Conservation (phyloP, 2,113 vertebrate species). For the Cyprinodon variegatus region DNA sequence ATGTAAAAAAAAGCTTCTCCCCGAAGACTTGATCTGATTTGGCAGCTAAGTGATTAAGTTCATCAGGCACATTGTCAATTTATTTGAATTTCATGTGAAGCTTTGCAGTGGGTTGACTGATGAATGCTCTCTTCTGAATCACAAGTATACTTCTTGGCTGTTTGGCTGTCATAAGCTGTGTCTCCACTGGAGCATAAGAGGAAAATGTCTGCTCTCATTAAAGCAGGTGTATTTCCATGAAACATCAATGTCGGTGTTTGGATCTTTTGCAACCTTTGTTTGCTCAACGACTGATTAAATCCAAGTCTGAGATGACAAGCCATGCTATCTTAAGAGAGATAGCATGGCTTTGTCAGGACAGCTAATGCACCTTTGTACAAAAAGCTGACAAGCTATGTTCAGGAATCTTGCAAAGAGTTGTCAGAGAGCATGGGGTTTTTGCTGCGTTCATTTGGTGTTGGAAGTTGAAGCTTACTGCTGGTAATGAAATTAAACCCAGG, state of each 20-base stretch:
- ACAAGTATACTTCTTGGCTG: slow-evolving; percentile 35
- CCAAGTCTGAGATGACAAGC: background rate
- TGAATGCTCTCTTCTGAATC: slow-evolving; percentile 42
- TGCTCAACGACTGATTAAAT: slow-evolving; percentile 8
- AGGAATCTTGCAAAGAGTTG: background rate
- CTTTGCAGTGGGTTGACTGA: slow-evolving; percentile 30
- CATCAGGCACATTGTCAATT: slow-evolving; percentile 26
- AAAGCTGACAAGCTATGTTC: too few relatives aligned
- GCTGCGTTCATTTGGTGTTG: too few relatives aligned
- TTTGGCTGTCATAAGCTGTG: slow-evolving; percentile 24
- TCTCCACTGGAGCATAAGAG: background rate
- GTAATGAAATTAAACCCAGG: too few relatives aligned
- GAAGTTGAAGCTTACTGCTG: too few relatives aligned
- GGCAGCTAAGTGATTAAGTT: slow-evolving; percentile 20
- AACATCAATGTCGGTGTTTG: slow-evolving; percentile 27
- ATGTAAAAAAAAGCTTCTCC: background rate
- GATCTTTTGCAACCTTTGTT: slow-evolving; percentile 22
- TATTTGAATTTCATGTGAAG: slow-evolving; percentile 23
- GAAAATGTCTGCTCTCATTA: slow-evolving; percentile 26
- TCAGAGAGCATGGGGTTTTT: too few relatives aligned
- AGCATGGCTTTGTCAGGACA: background rate
- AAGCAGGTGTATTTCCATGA: slow-evolving; percentile 1
- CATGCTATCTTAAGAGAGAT: background rate
- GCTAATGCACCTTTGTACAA: background rate
- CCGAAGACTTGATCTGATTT: slow-evolving; percentile 16